phyloP scores from a whole-genome alignment of 1,140 invertebrate genomes.

The Frieseomelitta varia region DNA sequence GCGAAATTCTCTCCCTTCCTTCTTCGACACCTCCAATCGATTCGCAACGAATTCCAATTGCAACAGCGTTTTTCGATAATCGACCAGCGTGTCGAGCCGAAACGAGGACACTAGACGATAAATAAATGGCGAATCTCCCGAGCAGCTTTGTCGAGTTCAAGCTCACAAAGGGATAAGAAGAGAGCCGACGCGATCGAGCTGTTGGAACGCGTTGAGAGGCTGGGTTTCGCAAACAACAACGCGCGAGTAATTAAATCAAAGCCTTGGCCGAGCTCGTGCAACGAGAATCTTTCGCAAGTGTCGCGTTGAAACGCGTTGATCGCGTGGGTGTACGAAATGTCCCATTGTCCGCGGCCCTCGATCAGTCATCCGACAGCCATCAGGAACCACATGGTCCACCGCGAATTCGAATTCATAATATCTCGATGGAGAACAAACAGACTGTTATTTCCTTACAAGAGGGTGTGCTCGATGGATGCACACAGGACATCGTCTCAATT shows the following conservation, averaged over 20 bases:
- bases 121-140: neutral
- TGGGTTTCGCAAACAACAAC: conserved; percentile 24
- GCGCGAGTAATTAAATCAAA: conserved; percentile 50
- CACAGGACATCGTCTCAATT: conserved; percentile 34
- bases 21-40: conserved; percentile 8
- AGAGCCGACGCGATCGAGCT: neutral
- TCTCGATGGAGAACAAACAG: conserved; percentile 16
- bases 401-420: conserved; percentile 37
- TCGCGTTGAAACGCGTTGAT: conserved; percentile 11
- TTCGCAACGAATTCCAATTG: neutral
- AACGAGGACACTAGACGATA: neutral
- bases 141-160: neutral
- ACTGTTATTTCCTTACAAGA: conserved; percentile 1
- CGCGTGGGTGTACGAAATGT: conserved; percentile 42
- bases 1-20: neutral
- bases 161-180: neutral
- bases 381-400: neutral
- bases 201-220: neutral
- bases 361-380: conserved; percentile 31
- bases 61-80: conserved; percentile 18
- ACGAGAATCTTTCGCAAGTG: neutral
- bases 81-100: neutral
- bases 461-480: neutral
- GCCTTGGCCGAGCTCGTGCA: neutral
- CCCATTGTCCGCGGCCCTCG: conserved; percentile 41